A percentile compares a stretch with the other conserved stretches of the same genome.
Conservation (phyloP, 2,797 vertebrate genomes). For the Anableps anableps region DNA sequence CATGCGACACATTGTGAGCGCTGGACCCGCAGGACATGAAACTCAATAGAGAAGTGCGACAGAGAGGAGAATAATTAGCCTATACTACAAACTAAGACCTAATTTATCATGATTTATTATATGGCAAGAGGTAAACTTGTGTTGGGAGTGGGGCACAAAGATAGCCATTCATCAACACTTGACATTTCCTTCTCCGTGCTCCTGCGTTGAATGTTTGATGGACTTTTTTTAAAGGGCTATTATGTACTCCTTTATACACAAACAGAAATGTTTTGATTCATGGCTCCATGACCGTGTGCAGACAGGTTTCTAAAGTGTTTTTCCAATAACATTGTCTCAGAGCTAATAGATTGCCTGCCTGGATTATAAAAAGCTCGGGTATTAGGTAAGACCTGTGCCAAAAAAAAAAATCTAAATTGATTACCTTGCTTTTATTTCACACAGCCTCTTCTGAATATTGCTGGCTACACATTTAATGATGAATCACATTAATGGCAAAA, state of each 20-base stretch:
- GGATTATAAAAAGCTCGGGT: slow-evolving; percentile 54
- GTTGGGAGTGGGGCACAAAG: slow-evolving; percentile 60
- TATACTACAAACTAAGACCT: slow-evolving; percentile 57
- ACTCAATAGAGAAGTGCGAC: slow-evolving; percentile 31
- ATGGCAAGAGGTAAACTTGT: slow-evolving; percentile 56
- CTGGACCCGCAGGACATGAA: slow-evolving; percentile 62
- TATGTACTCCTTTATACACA: slow-evolving; percentile 57
- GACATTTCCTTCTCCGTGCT: slow-evolving; percentile 62
- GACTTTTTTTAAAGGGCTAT: slow-evolving; percentile 61
- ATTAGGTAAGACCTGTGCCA: slow-evolving; percentile 5
- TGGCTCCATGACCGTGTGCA: slow-evolving; percentile 54
- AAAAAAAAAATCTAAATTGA: slow-evolving; percentile 42
- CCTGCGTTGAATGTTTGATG: slow-evolving; percentile 51
- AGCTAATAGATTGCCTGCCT: slow-evolving; percentile 68
- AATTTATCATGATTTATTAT: slow-evolving; percentile 76
- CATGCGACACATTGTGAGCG: slow-evolving; percentile 14
- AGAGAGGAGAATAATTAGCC: slow-evolving; percentile 70
- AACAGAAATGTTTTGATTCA: slow-evolving; percentile 74
- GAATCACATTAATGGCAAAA: slow-evolving; percentile 12
- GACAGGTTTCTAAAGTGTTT: slow-evolving; percentile 68
- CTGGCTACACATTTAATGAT: slow-evolving; percentile 36
- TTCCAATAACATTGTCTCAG: slow-evolving; percentile 64
- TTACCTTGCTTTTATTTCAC: slow-evolving; percentile 42
- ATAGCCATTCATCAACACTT: slow-evolving; percentile 78
- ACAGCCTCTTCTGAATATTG: slow-evolving; percentile 22